Percentiles rank a stretch among this genome's conserved stretches.
phyloP scores from a whole-genome alignment of 1,140 invertebrate genomes.

The Drosophila sproati region DNA sequence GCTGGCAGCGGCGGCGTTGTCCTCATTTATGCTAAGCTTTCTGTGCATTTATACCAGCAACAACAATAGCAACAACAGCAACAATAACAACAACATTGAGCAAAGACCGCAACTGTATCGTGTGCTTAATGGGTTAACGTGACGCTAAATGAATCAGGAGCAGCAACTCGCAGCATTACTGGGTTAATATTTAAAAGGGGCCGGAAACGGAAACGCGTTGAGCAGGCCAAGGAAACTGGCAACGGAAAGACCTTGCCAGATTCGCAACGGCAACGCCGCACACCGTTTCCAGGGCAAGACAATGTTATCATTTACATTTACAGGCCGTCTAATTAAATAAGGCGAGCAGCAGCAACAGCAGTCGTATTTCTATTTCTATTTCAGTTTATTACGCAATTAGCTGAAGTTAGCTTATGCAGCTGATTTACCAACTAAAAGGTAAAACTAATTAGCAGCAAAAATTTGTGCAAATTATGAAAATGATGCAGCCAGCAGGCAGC shows the following conservation, averaged over 20 bases:
- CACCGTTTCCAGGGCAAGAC: constrained; percentile 44
- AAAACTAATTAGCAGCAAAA: constrained; percentile 70
- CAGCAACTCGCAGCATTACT: constrained; percentile 57
- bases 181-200: constrained; percentile 72
- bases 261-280: constrained; percentile 31
- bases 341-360: background rate
- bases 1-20: constrained; percentile 37
- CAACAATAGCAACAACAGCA: background rate
- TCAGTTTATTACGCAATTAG: constrained; percentile 47
- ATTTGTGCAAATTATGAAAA: constrained; percentile 63
- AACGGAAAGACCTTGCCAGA: constrained; percentile 41
- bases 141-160: constrained; percentile 78
- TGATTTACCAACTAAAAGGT: constrained; percentile 51
- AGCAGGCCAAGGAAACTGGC: constrained; percentile 20
- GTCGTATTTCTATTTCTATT: constrained; percentile 21
- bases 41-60: constrained; percentile 57
- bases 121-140: constrained; percentile 80
- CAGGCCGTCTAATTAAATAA: constrained; percentile 65
- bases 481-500: background rate
- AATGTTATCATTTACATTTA: constrained; percentile 46
- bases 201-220: constrained; percentile 44
- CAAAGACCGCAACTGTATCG: constrained; percentile 56
- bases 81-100: background rate
- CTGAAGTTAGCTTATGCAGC: constrained; percentile 18
- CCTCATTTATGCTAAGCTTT: constrained; percentile 81